Evolutionary conservation across 2,888 invertebrate species (phyloP).

Genomic region (Heliothis peltigera): DNA sequence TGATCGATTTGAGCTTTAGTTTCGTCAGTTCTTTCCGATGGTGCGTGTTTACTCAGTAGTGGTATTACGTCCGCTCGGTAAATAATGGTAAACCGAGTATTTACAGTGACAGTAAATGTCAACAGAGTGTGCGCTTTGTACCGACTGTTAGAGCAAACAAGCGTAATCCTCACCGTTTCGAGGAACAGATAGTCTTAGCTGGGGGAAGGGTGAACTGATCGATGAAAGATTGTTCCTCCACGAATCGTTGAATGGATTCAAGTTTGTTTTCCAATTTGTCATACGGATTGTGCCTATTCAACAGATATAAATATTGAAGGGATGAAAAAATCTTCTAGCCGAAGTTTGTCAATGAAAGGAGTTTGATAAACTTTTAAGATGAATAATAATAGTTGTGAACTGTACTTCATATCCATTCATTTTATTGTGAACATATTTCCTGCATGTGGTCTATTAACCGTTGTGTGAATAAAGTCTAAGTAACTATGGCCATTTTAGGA

Average conservation of each 20-base stretch:
- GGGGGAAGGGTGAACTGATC: slow-evolving; percentile 41
- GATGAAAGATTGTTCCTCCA: slow-evolving; percentile 58
- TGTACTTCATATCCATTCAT: no score
- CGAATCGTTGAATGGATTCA: slow-evolving; percentile 66
- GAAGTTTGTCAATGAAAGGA: no score
- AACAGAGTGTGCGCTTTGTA: slow-evolving; percentile 87
- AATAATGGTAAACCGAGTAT: slow-evolving; percentile 87
- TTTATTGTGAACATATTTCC: no score
- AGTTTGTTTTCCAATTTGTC: slow-evolving; percentile 69
- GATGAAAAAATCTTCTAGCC: slow-evolving; percentile 40
- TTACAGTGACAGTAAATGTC: slow-evolving; percentile 85
- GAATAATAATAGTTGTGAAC: no score
- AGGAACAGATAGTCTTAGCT: slow-evolving; percentile 65
- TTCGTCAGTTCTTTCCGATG: slow-evolving; percentile 54
- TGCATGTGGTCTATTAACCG: no score
- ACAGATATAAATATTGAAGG: slow-evolving; percentile 54
- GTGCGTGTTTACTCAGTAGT: slow-evolving; percentile 70
- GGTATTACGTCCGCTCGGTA: slow-evolving; percentile 81
- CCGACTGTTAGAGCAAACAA: slow-evolving; percentile 83
- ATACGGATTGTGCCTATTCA: slow-evolving; percentile 61
- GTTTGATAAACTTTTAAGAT: no score
- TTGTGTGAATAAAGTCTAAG: no score
- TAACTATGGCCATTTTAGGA: no score
- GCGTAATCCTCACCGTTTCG: slow-evolving; percentile 73
- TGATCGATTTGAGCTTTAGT: slow-evolving; percentile 41